phyloP scores from a whole-genome alignment of 2,888 invertebrate genomes.

The Dasypogon diadema region DNA sequence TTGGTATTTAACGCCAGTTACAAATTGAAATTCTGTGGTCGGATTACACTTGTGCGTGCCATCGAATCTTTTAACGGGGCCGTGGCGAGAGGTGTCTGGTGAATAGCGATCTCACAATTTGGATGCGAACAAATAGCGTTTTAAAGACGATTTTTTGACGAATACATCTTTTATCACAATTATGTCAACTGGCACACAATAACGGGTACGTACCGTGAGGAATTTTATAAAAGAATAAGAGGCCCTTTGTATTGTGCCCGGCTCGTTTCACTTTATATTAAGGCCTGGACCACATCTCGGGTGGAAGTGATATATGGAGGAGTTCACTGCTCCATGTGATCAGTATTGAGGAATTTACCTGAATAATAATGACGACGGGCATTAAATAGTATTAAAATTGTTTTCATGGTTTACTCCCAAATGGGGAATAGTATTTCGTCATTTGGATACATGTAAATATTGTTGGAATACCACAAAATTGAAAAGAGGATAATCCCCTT shows the following conservation, averaged over 20 bases:
- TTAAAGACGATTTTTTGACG: slow-evolving; percentile 48
- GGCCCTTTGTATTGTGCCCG: slow-evolving; percentile 3
- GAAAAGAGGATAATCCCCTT: too few species aligned
- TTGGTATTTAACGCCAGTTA: slow-evolving; percentile 49
- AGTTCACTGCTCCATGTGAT: slow-evolving; percentile 43
- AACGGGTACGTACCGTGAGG: slow-evolving; percentile 22
- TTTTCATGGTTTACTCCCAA: slow-evolving; percentile 6
- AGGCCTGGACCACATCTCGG: slow-evolving; percentile 18
- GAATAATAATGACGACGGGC: slow-evolving; percentile 30
- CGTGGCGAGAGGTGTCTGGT: neutral
- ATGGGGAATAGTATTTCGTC: slow-evolving; percentile 15
- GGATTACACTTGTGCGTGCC: slow-evolving; percentile 51
- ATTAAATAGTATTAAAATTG: slow-evolving; percentile 36
- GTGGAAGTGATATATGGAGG: slow-evolving; percentile 38
- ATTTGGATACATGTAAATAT: slow-evolving; percentile 12
- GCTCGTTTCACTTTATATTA: slow-evolving; percentile 47
- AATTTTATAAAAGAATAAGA: slow-evolving; percentile 37
- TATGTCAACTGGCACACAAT: slow-evolving; percentile 44
- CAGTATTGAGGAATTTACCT: slow-evolving; percentile 40
- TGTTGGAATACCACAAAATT: too few species aligned
- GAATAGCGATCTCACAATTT: slow-evolving; percentile 46
- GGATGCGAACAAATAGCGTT: slow-evolving; percentile 48
- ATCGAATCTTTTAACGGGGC: slow-evolving; percentile 28
- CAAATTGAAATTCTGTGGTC: slow-evolving; percentile 52
- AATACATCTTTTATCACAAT: slow-evolving; percentile 38